Evolutionary conservation across 2,113 vertebrate genomes (phyloP).

Genomic region (Sander lucioperca): DNA sequence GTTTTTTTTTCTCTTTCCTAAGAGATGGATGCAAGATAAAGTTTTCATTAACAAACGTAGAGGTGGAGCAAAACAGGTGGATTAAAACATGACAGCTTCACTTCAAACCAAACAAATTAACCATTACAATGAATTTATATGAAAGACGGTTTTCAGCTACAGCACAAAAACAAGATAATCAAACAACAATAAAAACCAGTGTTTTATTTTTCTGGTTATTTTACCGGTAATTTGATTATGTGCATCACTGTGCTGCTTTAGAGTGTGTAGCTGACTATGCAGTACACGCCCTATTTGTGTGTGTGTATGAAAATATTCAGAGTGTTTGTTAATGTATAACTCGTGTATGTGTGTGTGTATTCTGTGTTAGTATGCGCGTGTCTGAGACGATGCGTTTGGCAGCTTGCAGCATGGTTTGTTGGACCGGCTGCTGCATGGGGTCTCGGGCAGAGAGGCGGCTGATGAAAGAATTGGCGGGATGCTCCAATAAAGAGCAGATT

Average conservation of each 20-base stretch:
- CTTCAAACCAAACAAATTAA: conserved; percentile 25
- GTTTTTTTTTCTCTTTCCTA: not conserved
- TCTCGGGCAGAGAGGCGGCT: conserved; percentile 75
- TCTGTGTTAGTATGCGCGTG: conserved; percentile 11
- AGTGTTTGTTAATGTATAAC: conserved; percentile 30
- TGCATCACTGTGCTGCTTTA: conserved; percentile 3
- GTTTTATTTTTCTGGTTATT: not conserved
- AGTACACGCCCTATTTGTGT: not conserved
- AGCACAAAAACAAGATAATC: conserved; percentile 13
- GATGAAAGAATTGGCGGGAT: conserved; percentile 86
- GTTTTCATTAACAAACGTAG: conserved; percentile 8
- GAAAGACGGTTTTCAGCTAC: not conserved
- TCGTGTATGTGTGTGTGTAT: conserved; percentile 24
- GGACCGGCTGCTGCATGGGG: conserved; percentile 68
- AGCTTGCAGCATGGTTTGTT: conserved; percentile 55
- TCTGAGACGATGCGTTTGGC: conserved; percentile 63
- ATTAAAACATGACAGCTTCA: not conserved
- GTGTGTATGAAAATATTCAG: not conserved
- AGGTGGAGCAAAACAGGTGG: not conserved
- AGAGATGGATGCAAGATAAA: not conserved
- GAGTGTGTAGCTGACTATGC: conserved; percentile 7
- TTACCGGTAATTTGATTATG: not conserved
- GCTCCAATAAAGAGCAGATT: conserved; percentile 94
- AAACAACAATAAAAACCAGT: not conserved
- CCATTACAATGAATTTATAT: not conserved